Percentiles rank a stretch among this genome's conserved stretches.
These are phyloP conservation scores for Camptogramma bilineatum DNA, from an alignment of 2,888 invertebrate genomes.

Conservation along the genomic window DNA sequence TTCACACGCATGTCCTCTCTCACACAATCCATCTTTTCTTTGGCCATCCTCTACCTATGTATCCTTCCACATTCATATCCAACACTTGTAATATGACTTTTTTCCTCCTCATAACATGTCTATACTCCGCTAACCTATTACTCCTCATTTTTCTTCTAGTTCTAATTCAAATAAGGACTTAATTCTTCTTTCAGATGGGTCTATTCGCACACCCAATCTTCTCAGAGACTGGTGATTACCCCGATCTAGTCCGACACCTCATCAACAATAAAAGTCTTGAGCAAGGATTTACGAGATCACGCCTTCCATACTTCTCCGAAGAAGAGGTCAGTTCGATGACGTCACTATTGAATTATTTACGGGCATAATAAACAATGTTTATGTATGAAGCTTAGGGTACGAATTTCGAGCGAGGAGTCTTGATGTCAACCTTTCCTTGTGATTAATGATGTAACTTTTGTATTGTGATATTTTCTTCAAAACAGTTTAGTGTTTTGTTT, in stretches of 20 bases:
- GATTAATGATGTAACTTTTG: constrained; percentile 11
- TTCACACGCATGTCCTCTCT: too few species aligned
- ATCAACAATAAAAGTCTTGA: constrained; percentile 71
- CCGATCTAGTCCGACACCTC: constrained; percentile 72
- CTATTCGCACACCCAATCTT: constrained; percentile 82
- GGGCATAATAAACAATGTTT: constrained; percentile 19
- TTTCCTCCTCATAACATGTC: too few species aligned
- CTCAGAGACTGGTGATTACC: constrained; percentile 79
- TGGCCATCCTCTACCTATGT: too few species aligned
- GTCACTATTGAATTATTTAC: constrained; percentile 26
- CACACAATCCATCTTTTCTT: too few species aligned
- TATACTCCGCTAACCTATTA: too few species aligned
- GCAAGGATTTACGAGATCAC: constrained; percentile 77
- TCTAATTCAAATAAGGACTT: too few species aligned
- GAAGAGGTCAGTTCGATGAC: constrained; percentile 67
- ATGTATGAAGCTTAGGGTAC: constrained; percentile 17
- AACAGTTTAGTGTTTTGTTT: not conserved
- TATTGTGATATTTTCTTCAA: not conserved
- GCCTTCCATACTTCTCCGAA: constrained; percentile 78
- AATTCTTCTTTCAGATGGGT: constrained; percentile 70
- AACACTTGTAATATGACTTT: too few species aligned
- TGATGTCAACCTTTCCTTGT: constrained; percentile 3
- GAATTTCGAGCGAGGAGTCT: constrained; percentile 10
- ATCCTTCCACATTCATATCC: too few species aligned
- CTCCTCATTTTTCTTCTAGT: too few species aligned